Percentiles rank a stretch among this genome's conserved stretches.
Evolutionary conservation across 2,113 vertebrate species (phyloP).

Genomic region (Nyctibius bracteatus): DNA sequence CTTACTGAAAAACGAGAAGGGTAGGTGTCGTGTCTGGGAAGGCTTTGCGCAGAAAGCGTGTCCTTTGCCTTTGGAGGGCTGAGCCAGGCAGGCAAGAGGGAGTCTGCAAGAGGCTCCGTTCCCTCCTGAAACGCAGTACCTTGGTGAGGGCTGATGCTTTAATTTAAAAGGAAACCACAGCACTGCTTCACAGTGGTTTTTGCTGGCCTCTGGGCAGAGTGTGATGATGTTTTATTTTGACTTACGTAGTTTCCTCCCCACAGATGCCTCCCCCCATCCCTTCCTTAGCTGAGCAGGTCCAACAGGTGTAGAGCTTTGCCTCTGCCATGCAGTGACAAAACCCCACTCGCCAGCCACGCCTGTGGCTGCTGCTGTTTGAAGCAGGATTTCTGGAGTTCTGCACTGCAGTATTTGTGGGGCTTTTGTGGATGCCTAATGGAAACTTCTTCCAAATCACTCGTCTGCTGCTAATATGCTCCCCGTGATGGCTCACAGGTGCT

Average conservation of each 20-base stretch:
- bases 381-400: neutral
- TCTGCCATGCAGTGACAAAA: neutral
- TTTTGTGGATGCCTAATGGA: neutral
- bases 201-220: neutral
- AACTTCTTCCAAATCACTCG: rapidly evolving
- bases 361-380: neutral
- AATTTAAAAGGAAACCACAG: neutral
- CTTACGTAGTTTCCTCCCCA: neutral
- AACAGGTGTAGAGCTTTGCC: neutral
- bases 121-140: neutral
- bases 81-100: neutral
- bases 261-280: neutral
- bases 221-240: neutral
- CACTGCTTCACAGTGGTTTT: neutral
- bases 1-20: neutral
- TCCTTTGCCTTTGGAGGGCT: neutral
- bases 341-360: rapidly evolving
- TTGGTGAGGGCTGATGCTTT: neutral
- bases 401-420: neutral
- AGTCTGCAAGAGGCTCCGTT: neutral
- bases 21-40: neutral
- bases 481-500: rapidly evolving
- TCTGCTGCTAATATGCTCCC: rapidly evolving
- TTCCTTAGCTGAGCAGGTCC: neutral
- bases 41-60: neutral